These are phyloP conservation scores for Cathartes aura DNA, from an alignment of 2,113 vertebrate species.

Conservation along the genomic window DNA sequence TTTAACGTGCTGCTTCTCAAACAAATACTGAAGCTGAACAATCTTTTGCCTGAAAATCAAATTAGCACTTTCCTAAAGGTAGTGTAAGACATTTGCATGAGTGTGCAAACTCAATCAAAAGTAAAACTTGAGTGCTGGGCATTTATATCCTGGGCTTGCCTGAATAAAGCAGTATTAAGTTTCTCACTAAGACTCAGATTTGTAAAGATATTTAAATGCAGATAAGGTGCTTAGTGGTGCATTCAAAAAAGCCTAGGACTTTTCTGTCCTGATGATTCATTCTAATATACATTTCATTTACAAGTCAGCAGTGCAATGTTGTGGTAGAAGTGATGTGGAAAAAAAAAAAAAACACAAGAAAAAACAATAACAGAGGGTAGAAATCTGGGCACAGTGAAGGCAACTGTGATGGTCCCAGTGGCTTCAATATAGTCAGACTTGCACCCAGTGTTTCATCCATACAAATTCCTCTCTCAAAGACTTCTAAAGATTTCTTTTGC, in stretches of 20 bases:
- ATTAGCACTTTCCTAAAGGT: not conserved
- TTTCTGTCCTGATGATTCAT: constrained; percentile 36
- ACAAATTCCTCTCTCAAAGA: not conserved
- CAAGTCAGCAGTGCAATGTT: not conserved
- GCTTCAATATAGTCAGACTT: not conserved
- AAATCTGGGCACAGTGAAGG: not conserved
- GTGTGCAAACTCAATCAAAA: constrained; percentile 35
- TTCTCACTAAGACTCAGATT: constrained; percentile 27
- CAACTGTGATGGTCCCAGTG: not conserved
- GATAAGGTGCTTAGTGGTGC: constrained; percentile 44
- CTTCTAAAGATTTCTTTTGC: not conserved
- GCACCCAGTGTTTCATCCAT: not conserved
- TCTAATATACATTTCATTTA: constrained; percentile 39
- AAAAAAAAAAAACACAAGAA: not conserved
- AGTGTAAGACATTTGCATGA: not conserved
- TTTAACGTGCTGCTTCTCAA: not conserved
- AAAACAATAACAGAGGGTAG: not conserved
- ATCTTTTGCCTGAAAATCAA: constrained; percentile 9
- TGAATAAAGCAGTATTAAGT: constrained; percentile 14
- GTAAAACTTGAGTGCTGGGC: not conserved
- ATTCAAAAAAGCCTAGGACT: constrained; percentile 44
- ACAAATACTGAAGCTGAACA: not conserved
- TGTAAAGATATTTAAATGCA: constrained; percentile 56
- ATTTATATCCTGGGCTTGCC: not conserved
- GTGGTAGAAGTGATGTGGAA: not conserved